Evolutionary conservation across 1,140 invertebrate genomes (phyloP).

Genomic region (Muscidifurax raptorellus): DNA sequence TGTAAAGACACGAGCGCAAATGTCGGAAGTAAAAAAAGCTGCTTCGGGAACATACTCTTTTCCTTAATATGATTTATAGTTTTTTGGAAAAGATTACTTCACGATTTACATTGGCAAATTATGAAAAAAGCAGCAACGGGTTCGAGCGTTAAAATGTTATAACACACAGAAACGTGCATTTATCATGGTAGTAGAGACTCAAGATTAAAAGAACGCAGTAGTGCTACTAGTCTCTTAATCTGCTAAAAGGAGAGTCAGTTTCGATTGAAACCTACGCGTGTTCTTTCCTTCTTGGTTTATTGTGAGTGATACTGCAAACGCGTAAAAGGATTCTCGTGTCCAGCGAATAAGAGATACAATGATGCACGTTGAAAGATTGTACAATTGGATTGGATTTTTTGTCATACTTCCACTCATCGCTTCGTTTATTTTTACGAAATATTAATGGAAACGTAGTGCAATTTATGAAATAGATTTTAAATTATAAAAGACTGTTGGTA

Average conservation of each 20-base stretch:
- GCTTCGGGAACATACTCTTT: background rate
- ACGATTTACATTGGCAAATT: background rate
- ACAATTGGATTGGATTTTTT: background rate
- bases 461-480: background rate
- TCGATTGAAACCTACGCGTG: background rate
- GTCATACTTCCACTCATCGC: background rate
- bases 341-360: background rate
- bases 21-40: background rate
- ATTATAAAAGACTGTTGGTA: background rate
- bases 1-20: background rate
- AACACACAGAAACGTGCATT: no score
- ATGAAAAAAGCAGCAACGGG: background rate
- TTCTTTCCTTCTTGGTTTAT: background rate
- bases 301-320: background rate
- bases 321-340: conserved; percentile 1
- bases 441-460: background rate
- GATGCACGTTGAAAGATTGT: background rate
- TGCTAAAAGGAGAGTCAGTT: background rate
- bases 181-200: no score
- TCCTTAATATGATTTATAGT: background rate
- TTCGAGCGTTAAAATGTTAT: background rate
- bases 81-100: background rate
- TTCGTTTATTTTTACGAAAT: background rate
- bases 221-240: background rate
- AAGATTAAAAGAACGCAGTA: no score